A percentile compares a stretch with the other conserved stretches of the same genome.
phyloP scores from a whole-genome alignment of 2,888 invertebrate species.

The Melitaea athalia region DNA sequence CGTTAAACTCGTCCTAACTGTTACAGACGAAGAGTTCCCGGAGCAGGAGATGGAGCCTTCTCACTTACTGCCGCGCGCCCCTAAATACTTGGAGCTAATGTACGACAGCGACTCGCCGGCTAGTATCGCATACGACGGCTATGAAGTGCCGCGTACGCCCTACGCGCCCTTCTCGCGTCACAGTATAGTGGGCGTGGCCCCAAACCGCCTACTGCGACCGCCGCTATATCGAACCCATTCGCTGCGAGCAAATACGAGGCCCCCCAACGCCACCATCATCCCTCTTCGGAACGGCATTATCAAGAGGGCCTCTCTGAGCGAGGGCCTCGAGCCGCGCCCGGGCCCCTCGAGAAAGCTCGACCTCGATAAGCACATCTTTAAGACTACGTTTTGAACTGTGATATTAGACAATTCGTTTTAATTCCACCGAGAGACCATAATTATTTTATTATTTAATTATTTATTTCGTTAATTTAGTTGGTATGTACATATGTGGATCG shows the following conservation, averaged over 20 bases:
- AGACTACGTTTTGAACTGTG: slow-evolving; percentile 77
- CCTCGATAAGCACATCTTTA: slow-evolving; percentile 63
- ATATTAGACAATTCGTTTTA: slow-evolving; percentile 62
- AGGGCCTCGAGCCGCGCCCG: slow-evolving; percentile 47
- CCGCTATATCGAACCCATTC: slow-evolving; percentile 66
- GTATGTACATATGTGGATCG: slow-evolving; percentile 64
- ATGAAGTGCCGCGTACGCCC: slow-evolving; percentile 83
- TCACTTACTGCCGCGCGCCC: slow-evolving; percentile 64
- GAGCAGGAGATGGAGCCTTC: slow-evolving; percentile 74
- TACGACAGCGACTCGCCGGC: slow-evolving; percentile 79
- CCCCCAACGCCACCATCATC: slow-evolving; percentile 72
- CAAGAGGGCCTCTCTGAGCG: slow-evolving; percentile 69
- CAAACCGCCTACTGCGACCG: slow-evolving; percentile 63
- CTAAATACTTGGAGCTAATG: slow-evolving; percentile 86
- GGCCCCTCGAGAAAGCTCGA: slow-evolving; percentile 48
- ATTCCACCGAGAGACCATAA: slow-evolving; percentile 70
- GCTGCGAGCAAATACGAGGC: slow-evolving; percentile 58
- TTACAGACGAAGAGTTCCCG: slow-evolving; percentile 68
- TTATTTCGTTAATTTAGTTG: slow-evolving; percentile 47
- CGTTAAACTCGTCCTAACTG: background rate
- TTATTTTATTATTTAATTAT: slow-evolving; percentile 69
- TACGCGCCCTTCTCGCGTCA: slow-evolving; percentile 64
- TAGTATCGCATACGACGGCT: slow-evolving; percentile 75
- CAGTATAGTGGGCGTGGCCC: slow-evolving; percentile 72
- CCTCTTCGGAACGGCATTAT: slow-evolving; percentile 66